Percentiles rank a stretch among this genome's conserved stretches.
phyloP scores from a whole-genome alignment of 1,140 invertebrate species.

The Lepidurus arcticus region DNA sequence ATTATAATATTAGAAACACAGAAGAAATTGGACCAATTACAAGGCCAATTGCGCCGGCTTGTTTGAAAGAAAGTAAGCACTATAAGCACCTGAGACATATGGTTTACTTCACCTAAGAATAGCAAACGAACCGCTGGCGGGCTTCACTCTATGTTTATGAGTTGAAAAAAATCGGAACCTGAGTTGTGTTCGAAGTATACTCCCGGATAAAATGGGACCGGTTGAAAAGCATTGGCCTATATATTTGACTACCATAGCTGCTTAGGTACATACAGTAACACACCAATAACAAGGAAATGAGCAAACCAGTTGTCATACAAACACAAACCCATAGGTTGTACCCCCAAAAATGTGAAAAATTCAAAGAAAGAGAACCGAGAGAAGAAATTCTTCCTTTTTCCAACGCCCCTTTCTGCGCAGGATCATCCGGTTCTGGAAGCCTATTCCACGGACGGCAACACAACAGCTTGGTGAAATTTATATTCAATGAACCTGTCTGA shows the following conservation, averaged over 20 bases:
- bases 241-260: constrained; percentile 22
- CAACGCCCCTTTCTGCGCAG: not conserved
- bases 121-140: too few relatives aligned
- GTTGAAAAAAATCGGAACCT: not conserved
- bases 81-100: too few relatives aligned
- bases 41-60: too few relatives aligned
- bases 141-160: not conserved
- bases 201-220: not conserved
- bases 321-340: not conserved
- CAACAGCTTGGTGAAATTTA: constrained; percentile 7
- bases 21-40: too few relatives aligned
- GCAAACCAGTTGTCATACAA: constrained; percentile 21
- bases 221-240: constrained; percentile 17
- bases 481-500: not conserved
- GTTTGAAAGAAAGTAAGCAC: too few relatives aligned
- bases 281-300: constrained; percentile 22
- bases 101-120: too few relatives aligned
- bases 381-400: not conserved
- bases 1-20: too few relatives aligned
- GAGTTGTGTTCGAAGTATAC: not conserved
- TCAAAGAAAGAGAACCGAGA: not conserved
- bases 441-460: constrained; percentile 14
- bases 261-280: constrained; percentile 22
- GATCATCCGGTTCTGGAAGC: not conserved
- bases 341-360: not conserved